Evolutionary conservation across 1,140 invertebrate species (phyloP), one percentile per base, ranked within the genome.

Genomic region (Andrena cerasifolii): DNA sequence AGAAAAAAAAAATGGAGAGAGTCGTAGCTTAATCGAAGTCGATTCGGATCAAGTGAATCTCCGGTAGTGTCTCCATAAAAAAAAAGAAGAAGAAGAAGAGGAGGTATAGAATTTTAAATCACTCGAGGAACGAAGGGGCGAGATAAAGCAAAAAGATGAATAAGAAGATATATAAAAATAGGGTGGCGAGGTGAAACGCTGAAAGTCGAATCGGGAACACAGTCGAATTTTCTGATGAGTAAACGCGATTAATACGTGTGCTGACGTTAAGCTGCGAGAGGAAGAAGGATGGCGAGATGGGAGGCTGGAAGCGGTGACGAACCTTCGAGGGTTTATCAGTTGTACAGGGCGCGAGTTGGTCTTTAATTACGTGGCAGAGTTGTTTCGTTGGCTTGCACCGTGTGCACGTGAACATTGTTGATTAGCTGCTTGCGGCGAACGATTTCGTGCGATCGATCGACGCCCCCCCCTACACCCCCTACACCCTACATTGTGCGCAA

Each of bases 181-280:
- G 26, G 21, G 1, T 8, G 33, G n/a, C 33, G 33, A 16, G 53
- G 26, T 31, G 65, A 71, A 86, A 84, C 58, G 74, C 61, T 82
- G 78, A 83, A 85, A 87, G 80, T 86, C 70, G 62, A 83, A 83
- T 85, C 83, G 80, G 85, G 80, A 87, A 83, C 80, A 86, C 51
- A 83, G 58, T 58, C 66, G 73, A 81, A 86, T 84, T 79, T 72
- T 86, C 70, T 63, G 70, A 80, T 73, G 56, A 75, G 47, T 58
- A 54, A 76, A 47, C 51, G 43, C 47, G 51, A 40, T 21, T 16
- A 51, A 28, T 28, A 31, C 26, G 26, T 12, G 26, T 36, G 76
- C 45, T 62, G 31, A 33, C 31, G 51, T 73, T 70, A 65, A 36
- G 12, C 53, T 28, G 53, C 8, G 58, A 43, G 14, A 65, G 33